These are phyloP conservation scores for Rhinogobio ventralis DNA, from an alignment of 2,797 vertebrate genomes.

Conservation along the genomic window DNA sequence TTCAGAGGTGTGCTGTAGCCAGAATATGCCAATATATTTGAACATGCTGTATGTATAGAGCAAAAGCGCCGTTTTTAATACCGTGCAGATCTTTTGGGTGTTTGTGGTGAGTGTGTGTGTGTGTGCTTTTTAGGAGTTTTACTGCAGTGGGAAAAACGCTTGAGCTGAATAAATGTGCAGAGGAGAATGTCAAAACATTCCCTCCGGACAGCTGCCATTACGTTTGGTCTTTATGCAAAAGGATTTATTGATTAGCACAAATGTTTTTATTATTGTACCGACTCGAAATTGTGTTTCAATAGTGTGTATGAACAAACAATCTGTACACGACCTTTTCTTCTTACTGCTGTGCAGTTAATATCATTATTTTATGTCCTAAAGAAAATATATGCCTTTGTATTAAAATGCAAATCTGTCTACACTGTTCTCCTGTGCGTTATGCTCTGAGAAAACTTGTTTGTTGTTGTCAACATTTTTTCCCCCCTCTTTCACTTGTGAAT, in stretches of 20 bases:
- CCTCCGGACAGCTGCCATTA: conserved; percentile 71
- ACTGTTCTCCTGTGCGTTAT: conserved; percentile 82
- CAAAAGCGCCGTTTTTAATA: conserved; percentile 69
- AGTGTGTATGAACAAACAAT: conserved; percentile 81
- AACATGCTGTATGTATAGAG: conserved; percentile 69
- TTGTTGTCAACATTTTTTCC: conserved; percentile 73
- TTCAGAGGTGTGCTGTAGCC: conserved; percentile 77
- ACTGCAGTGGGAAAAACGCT: conserved; percentile 70
- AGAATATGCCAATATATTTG: conserved; percentile 77
- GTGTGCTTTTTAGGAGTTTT: conserved; percentile 75
- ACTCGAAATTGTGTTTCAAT: conserved; percentile 72
- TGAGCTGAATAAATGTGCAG: conserved; percentile 70
- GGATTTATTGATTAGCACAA: conserved; percentile 76
- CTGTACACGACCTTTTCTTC: conserved; percentile 85
- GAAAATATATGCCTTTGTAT: conserved; percentile 83
- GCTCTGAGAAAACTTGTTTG: conserved; percentile 74
- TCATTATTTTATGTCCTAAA: conserved; percentile 79
- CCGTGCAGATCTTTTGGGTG: conserved; percentile 73
- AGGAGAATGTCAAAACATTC: conserved; percentile 71
- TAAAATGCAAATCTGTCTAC: conserved; percentile 78
- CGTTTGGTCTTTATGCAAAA: conserved; percentile 73
- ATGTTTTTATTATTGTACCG: conserved; percentile 67
- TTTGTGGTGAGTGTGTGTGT: conserved; percentile 67
- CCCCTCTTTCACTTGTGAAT: conserved; percentile 74
- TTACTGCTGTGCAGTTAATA: conserved; percentile 89